phyloP scores from a whole-genome alignment of 2,888 invertebrate species.

The Andrena flavipes region DNA sequence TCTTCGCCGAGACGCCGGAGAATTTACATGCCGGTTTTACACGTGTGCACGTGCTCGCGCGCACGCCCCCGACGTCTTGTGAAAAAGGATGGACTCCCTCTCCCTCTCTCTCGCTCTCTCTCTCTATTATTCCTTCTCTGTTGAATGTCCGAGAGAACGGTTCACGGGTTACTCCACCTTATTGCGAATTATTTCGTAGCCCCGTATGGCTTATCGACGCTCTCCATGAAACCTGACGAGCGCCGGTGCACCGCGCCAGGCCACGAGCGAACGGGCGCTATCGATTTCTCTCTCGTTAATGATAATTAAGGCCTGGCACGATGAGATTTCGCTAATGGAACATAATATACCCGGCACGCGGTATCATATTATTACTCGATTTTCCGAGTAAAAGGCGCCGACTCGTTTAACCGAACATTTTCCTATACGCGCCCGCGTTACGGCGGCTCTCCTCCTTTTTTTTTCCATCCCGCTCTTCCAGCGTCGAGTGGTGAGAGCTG shows the following conservation, averaged over 20 bases:
- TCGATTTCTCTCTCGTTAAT: slow-evolving; percentile 70
- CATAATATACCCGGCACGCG: slow-evolving; percentile 58
- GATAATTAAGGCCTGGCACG: slow-evolving; percentile 70
- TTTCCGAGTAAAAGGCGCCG: slow-evolving; percentile 51
- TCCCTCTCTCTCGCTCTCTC: too few species aligned
- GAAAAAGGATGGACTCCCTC: slow-evolving; percentile 59
- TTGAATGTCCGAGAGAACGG: slow-evolving; percentile 53
- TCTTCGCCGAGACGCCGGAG: slow-evolving; percentile 57
- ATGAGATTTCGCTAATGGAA: slow-evolving; percentile 72
- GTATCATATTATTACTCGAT: slow-evolving; percentile 60
- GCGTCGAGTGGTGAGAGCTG: neutral
- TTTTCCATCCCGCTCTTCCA: neutral
- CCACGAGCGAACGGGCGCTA: slow-evolving; percentile 40
- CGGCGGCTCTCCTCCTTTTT: neutral
- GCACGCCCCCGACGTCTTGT: slow-evolving; percentile 19
- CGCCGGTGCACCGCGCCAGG: slow-evolving; percentile 12
- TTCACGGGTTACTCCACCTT: slow-evolving; percentile 32
- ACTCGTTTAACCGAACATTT: slow-evolving; percentile 31
- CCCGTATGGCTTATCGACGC: slow-evolving; percentile 61
- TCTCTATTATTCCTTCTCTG: neutral
- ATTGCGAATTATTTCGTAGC: slow-evolving; percentile 62
- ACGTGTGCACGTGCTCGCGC: slow-evolving; percentile 14
- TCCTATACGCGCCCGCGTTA: neutral
- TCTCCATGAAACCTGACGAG: slow-evolving; percentile 58
- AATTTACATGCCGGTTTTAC: slow-evolving; percentile 67